Conservation (phyloP, 2,797 vertebrate species). For the Megaceryle alcyon region DNA sequence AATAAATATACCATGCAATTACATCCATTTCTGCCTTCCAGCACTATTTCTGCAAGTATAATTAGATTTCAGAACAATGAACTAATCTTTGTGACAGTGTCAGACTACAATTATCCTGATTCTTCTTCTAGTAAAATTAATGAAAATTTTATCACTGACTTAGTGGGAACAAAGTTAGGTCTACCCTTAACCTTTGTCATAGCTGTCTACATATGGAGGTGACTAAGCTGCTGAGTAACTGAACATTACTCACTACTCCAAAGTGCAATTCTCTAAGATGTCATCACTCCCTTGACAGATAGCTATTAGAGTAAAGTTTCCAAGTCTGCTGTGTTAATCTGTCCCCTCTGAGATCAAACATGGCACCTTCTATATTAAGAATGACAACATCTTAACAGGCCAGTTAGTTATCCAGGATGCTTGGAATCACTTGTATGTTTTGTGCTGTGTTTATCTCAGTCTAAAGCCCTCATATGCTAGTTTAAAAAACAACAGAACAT, state of each 20-base stretch:
- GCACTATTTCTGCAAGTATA: neutral
- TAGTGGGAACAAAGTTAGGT: neutral
- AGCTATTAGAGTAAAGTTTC: constrained; percentile 49
- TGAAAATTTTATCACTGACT: neutral
- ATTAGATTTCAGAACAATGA: neutral
- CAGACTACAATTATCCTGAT: neutral
- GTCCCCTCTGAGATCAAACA: constrained; percentile 53
- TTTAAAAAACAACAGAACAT: constrained; percentile 31
- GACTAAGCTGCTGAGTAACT: neutral
- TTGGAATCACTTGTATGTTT: neutral
- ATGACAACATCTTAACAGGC: constrained; percentile 6
- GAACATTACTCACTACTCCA: constrained; percentile 2
- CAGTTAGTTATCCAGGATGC: constrained; percentile 19
- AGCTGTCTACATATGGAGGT: neutral
- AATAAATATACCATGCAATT: neutral
- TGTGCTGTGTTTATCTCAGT: neutral
- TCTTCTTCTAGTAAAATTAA: neutral
- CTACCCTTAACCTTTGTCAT: neutral
- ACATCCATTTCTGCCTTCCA: neutral
- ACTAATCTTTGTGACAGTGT: neutral
- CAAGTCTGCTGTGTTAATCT: constrained; percentile 61
- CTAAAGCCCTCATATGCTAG: neutral
- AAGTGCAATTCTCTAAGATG: constrained; percentile 72
- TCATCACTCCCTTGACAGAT: constrained; percentile 83
- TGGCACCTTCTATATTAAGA: constrained; percentile 61